Conservation (phyloP, 2,888 invertebrate species). For the Tachina grossa region DNA sequence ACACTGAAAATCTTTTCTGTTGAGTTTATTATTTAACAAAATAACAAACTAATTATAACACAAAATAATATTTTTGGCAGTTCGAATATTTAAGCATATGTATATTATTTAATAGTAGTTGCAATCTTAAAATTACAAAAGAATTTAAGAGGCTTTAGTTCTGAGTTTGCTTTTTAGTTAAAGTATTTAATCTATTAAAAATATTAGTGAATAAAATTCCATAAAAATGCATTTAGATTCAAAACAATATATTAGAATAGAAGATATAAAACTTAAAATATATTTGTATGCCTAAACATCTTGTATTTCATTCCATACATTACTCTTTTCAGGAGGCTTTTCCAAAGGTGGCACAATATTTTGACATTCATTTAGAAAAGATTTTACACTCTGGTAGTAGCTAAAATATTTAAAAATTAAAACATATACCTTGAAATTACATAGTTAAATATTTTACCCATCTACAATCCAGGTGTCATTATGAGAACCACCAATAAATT, state of each 20-base stretch:
- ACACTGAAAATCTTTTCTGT: constrained; percentile 30
- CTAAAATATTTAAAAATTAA: constrained; percentile 73
- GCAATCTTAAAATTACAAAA: constrained; percentile 39
- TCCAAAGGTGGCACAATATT: constrained; percentile 79
- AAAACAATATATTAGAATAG: constrained; percentile 38
- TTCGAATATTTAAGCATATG: constrained; percentile 56
- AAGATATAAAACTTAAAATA: constrained; percentile 18
- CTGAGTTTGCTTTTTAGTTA: constrained; percentile 18
- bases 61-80: constrained; percentile 56
- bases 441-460: constrained; percentile 84
- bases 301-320: constrained; percentile 81
- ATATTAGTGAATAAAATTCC: constrained; percentile 40
- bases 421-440: too few relatives aligned
- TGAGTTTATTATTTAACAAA: constrained; percentile 23
- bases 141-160: constrained; percentile 40
- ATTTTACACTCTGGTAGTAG: constrained; percentile 81
- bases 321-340: constrained; percentile 81
- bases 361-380: constrained; percentile 80
- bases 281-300: constrained; percentile 75
- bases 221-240: constrained; percentile 55
- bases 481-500: constrained; percentile 93
- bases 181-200: constrained; percentile 27
- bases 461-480: constrained; percentile 97
- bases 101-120: constrained; percentile 25
- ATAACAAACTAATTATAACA: constrained; percentile 15